Percentiles rank a stretch among this genome's conserved stretches.
These are phyloP conservation scores for Dipodomys merriami DNA, from an alignment of 2,113 vertebrate species.

Conservation along the genomic window DNA sequence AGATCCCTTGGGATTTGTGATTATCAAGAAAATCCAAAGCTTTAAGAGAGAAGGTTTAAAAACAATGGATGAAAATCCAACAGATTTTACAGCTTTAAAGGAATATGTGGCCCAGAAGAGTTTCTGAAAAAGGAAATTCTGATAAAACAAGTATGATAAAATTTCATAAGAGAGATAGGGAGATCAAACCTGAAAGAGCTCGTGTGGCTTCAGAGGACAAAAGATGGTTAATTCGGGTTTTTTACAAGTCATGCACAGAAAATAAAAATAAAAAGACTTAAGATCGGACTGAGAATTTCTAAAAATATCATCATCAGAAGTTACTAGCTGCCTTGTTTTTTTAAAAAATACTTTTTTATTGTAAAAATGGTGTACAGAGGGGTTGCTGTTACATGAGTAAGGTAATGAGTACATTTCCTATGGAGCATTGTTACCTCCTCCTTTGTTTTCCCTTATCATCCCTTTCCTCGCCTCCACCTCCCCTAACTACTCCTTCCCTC, in stretches of 20 bases:
- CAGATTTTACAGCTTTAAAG: neutral
- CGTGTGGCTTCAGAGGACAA: neutral
- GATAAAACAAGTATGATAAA: neutral
- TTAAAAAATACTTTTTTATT: too few species aligned
- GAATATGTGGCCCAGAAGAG: neutral
- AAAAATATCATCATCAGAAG: constrained; percentile 23
- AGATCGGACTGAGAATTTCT: constrained; percentile 30
- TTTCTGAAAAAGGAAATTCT: constrained; percentile 38
- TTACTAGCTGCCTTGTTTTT: neutral
- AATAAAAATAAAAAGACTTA: neutral
- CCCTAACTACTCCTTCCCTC: too few species aligned
- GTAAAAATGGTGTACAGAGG: too few species aligned
- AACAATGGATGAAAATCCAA: neutral
- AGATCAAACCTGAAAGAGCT: neutral
- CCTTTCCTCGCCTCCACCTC: too few species aligned
- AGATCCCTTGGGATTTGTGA: neutral
- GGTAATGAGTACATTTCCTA: too few species aligned
- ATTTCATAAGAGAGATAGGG: neutral
- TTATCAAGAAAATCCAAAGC: neutral
- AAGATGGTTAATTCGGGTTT: constrained; percentile 40
- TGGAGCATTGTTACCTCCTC: too few species aligned
- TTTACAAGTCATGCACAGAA: constrained; percentile 41
- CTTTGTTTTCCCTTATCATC: too few species aligned
- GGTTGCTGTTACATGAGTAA: too few species aligned
- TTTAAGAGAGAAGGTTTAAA: constrained; percentile 34